Percentiles rank a stretch among this genome's conserved stretches.
These are phyloP conservation scores for Catonia carolina DNA, from an alignment of 2,888 invertebrate species.

Conservation along the genomic window DNA sequence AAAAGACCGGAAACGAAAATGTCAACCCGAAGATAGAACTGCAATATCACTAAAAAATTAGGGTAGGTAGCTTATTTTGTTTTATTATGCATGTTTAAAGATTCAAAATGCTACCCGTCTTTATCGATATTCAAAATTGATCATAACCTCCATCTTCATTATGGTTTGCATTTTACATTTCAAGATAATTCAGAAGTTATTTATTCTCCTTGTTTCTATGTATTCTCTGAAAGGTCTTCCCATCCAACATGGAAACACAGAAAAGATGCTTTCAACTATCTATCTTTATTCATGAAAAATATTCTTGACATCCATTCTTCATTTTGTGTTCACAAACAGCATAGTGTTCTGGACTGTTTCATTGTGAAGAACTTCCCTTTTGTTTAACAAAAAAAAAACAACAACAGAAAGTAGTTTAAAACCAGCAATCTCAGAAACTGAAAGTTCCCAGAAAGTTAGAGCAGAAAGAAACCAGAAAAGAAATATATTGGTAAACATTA, in stretches of 20 bases:
- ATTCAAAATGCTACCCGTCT: not conserved
- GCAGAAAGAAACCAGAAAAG: too few relatives aligned
- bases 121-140: not conserved
- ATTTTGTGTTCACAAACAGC: not conserved
- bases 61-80: not conserved
- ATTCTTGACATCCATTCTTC: not conserved
- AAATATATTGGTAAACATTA: too few relatives aligned
- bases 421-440: too few relatives aligned
- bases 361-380: too few relatives aligned
- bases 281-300: not conserved
- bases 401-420: too few relatives aligned
- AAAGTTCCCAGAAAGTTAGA: too few relatives aligned
- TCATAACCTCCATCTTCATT: not conserved
- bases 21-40: not conserved
- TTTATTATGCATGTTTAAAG: not conserved
- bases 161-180: not conserved
- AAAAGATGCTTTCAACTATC: slow-evolving; percentile 4
- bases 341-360: not conserved
- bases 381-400: too few relatives aligned
- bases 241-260: slow-evolving; percentile 1
- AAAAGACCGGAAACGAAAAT: not conserved
- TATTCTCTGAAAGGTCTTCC: slow-evolving; percentile 1
- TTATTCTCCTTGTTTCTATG: not conserved
- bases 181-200: not conserved
- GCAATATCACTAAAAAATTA: slow-evolving; percentile 5